Evolutionary conservation across 2,113 vertebrate genomes (phyloP), one percentile per base, ranked within the genome.

Genomic region (Excalfactoria chinensis): DNA sequence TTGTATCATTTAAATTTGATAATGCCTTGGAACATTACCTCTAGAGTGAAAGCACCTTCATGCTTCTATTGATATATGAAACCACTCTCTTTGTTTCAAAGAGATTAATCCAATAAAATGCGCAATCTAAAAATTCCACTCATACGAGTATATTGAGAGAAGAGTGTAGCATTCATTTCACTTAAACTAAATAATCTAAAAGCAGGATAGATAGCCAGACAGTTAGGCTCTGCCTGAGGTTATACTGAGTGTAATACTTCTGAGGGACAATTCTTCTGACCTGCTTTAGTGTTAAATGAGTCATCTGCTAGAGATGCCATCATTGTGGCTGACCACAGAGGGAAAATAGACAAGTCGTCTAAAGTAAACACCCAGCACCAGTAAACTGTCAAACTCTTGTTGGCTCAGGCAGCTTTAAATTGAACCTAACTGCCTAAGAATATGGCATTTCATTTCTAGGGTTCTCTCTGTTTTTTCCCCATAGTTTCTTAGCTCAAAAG

Each of bases 11-110:
- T 84, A 72, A 81, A 84, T 84, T 82, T 66, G 63, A 43, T 89
- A 86, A 73, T 90, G 37, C 25, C 67, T 76, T 58, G 78, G 88
- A 72, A 81, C 25, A 46, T 91, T 91, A 76, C 71, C n/a, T 84
- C 44, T 81, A 37, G 41, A 76, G 26, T 64, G 37, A 88, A 86
- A 84, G 76, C 4, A 2, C 35, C 37, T 90, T 94, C 41, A 15
- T 79, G 25, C 46, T 91, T 89, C 73, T 67, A 40, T 32, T 81
- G 60, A 64, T 73, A 40, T 19, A 67, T 76, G 62, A 76, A 75
- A 89, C 17, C 14, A 17, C 13, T 76, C 20, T 71, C 32, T 68
- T 85, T 60, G 21, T 67, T 49, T 90, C 49, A 43, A 55, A 78
- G 34, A 75, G 35, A 81, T 72, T 84, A 78, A 58, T 84, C 37